These are phyloP conservation scores for Pangasius macronema DNA, from an alignment of 2,797 vertebrate species.

Conservation along the genomic window DNA sequence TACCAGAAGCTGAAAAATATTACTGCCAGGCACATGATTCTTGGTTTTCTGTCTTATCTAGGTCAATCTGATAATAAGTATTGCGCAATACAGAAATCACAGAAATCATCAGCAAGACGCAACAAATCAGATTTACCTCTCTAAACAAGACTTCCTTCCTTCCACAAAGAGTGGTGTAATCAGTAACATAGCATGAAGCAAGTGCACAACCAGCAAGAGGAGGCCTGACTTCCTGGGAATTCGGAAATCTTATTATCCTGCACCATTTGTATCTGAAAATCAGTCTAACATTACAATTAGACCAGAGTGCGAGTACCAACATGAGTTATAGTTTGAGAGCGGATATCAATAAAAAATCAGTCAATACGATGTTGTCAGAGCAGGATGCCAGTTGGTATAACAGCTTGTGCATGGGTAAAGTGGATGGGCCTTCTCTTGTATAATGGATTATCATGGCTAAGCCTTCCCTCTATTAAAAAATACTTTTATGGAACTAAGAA, in stretches of 20 bases:
- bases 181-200: conserved; percentile 35
- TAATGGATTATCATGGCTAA: not conserved
- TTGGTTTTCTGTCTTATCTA: not conserved
- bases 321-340: not conserved
- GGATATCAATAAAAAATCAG: not conserved
- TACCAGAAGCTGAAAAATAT: not conserved
- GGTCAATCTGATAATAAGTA: conserved; percentile 11
- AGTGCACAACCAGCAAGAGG: conserved; percentile 24
- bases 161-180: conserved; percentile 15
- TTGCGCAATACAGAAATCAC: not conserved
- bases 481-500: not conserved
- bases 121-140: conserved; percentile 7
- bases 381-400: not conserved
- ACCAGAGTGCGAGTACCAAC: not conserved
- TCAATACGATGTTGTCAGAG: not conserved
- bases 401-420: not conserved
- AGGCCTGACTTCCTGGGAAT: conserved; percentile 15
- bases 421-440: not conserved
- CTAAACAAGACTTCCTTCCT: conserved; percentile 1
- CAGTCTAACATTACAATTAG: not conserved
- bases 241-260: conserved; percentile 9
- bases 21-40: not conserved
- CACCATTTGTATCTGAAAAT: not conserved
- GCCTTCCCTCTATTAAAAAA: not conserved
- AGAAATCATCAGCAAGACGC: not conserved